Evolutionary conservation across 53 echinoderm and acorn worm genomes (phyloP), one percentile per base, ranked within the genome.

Genomic region (Holothuria scabra): DNA sequence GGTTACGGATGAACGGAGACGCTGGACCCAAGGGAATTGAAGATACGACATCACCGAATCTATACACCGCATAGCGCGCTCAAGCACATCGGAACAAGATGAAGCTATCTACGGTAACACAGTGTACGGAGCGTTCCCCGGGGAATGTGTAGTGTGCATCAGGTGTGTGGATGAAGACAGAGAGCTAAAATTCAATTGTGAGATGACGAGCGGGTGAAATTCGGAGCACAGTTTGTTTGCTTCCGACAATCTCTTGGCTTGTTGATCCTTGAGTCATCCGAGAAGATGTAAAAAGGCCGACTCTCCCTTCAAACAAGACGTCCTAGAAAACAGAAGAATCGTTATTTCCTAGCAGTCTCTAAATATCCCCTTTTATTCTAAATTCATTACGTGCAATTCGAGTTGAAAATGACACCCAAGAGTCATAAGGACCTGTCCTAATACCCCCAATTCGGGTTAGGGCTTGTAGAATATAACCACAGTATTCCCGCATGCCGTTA

Each of bases 51-150:
- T 44, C 48, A 48, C 26, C 46, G 72, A 72, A 44, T 48, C 72
- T 72, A 44, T 72, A 72, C n/a, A n/a, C 48, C 72, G 72, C 72
- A 48, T 44, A 28, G 72, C 21, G 46, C 72, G 72, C 35, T 48
- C 72, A 72, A 24, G 72, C 72, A 72, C 48, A 72, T 72, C 72
- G 72, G 72, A 26, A 26, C 48, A 72, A 72, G 72, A 72, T 72
- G 72, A 72, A 72, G 25, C 72, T 46, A 72, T 72, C 72, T 44
- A 44, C 23, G 72, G 72, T 44, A 41, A 46, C 46, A 37, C 35
- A 48, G 46, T 72, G n/a, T 44, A 44, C 44, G 25, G 72, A 72
- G 26, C 28, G 46, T 25, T 72, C 72, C 72, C 72, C 4, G 23
- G 72, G 72, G 72, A 72, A 5, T 21, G 46, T 21, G 72, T 46